Evolutionary conservation across 2,113 vertebrate genomes (phyloP).

Genomic region (Gnathonemus longibarbis): DNA sequence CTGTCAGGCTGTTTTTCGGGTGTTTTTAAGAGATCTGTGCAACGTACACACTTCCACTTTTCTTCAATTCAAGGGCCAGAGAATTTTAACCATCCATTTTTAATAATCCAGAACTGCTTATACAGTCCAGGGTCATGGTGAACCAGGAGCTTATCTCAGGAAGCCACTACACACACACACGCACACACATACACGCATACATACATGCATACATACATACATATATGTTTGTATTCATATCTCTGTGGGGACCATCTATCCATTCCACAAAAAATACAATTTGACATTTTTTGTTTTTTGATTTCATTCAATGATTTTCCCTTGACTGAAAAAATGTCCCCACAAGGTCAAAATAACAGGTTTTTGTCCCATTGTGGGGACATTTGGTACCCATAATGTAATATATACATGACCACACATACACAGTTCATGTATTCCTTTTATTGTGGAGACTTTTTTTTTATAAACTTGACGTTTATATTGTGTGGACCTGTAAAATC

Average conservation of each 20-base stretch:
- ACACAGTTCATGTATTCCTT: not conserved
- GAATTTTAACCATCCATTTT: not conserved
- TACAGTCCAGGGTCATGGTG: not conserved
- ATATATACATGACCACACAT: not conserved
- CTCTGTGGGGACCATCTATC: too few relatives aligned
- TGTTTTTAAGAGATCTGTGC: not conserved
- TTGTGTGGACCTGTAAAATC: not conserved
- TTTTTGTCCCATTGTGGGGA: not conserved
- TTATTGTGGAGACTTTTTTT: not conserved
- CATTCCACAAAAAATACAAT: too few relatives aligned
- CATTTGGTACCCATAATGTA: not conserved
- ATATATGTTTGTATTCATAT: not conserved
- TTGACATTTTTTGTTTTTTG: not conserved
- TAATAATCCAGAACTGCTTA: not conserved
- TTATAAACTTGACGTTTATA: not conserved
- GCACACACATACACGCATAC: not conserved
- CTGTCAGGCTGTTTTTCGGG: not conserved
- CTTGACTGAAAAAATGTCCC: not conserved
- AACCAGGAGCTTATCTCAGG: not conserved
- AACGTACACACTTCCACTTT: not conserved
- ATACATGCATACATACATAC: too few relatives aligned
- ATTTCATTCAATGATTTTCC: not conserved
- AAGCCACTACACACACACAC: not conserved
- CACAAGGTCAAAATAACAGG: not conserved
- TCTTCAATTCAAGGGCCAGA: not conserved